Evolutionary conservation across 2,888 invertebrate genomes (phyloP).

Genomic region (Mythimna lalbum): DNA sequence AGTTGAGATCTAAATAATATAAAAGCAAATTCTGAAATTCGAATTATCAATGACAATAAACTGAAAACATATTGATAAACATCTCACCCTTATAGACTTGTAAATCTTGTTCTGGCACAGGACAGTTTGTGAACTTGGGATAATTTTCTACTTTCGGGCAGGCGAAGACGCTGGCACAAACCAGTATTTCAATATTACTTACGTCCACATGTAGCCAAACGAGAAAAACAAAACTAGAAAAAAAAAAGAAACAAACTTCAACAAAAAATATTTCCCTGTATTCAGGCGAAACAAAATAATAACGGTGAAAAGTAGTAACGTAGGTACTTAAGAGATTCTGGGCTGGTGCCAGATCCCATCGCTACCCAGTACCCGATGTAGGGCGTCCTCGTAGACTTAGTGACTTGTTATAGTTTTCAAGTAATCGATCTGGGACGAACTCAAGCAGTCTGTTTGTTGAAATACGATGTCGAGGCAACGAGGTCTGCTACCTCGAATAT

Average conservation of each 20-base stretch:
- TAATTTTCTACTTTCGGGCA: no score
- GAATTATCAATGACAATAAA: no score
- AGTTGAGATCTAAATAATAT: no score
- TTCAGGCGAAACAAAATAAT: slow-evolving; percentile 41
- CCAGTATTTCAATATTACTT: background rate
- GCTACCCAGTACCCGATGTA: slow-evolving; percentile 37
- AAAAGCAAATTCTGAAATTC: background rate
- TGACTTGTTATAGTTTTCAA: slow-evolving; percentile 53
- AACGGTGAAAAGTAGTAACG: slow-evolving; percentile 37
- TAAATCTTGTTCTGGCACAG: background rate
- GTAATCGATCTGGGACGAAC: slow-evolving; percentile 48
- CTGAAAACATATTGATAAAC: no score
- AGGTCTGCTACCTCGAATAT: background rate
- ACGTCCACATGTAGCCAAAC: background rate
- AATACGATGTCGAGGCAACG: slow-evolving; percentile 29
- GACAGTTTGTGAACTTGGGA: background rate
- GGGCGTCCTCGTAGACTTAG: slow-evolving; percentile 47
- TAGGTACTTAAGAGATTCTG: slow-evolving; percentile 47
- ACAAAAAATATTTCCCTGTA: slow-evolving; percentile 12
- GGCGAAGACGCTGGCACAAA: no score
- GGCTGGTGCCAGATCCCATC: slow-evolving; percentile 43
- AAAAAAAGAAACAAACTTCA: background rate
- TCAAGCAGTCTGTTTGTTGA: slow-evolving; percentile 47
- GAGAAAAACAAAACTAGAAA: slow-evolving; percentile 4
- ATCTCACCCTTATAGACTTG: no score